Conservation (phyloP, 2,888 invertebrate species). For the Cerastis leucographa region DNA sequence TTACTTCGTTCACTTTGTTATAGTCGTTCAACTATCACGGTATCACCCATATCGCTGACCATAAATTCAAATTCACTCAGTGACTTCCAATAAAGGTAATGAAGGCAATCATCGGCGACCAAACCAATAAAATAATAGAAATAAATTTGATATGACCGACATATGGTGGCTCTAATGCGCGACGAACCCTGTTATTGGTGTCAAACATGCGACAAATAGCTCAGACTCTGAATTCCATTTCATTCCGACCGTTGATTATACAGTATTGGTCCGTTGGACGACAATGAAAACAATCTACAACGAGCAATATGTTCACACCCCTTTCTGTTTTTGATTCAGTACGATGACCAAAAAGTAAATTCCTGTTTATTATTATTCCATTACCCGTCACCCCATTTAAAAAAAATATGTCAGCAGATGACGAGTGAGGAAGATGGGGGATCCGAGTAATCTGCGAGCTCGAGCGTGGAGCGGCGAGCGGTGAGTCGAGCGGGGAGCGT, state of each 20-base stretch:
- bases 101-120: constrained; percentile 88
- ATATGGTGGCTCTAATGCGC: constrained; percentile 89
- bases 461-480: constrained; percentile 30
- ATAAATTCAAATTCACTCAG: constrained; percentile 89
- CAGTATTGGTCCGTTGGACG: constrained; percentile 87
- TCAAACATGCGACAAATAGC: constrained; percentile 90
- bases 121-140: constrained; percentile 90
- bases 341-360: constrained; percentile 90
- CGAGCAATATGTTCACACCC: constrained; percentile 90
- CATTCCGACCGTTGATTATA: constrained; percentile 89
- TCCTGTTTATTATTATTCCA: constrained; percentile 91
- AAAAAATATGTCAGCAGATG: constrained; percentile 90
- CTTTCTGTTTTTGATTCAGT: constrained; percentile 88
- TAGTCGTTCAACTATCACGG: constrained; percentile 87
- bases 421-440: constrained; percentile 84
- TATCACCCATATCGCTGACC: constrained; percentile 87
- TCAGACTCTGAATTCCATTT: constrained; percentile 85
- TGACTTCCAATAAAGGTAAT: constrained; percentile 90
- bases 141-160: constrained; percentile 91
- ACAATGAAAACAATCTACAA: constrained; percentile 88
- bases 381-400: constrained; percentile 89
- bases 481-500: constrained; percentile 75
- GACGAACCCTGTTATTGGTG: constrained; percentile 90
- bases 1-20: constrained; percentile 88
- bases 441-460: constrained; percentile 81